phyloP scores from a whole-genome alignment of 2,113 vertebrate genomes.

The Hymenochirus boettgeri region DNA sequence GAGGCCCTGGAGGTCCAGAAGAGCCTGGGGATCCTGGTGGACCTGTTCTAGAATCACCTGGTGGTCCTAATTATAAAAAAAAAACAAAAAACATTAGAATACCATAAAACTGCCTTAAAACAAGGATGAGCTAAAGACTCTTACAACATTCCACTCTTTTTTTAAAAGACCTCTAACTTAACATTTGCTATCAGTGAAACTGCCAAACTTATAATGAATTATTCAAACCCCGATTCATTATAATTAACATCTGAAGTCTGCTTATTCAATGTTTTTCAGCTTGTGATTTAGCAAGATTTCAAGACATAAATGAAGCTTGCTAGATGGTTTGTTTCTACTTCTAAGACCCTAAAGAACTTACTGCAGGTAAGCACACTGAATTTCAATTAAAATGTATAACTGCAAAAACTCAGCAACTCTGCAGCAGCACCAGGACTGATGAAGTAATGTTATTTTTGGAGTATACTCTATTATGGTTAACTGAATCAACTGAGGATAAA shows the following conservation, averaged over 20 bases:
- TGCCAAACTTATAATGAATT: slow-evolving; percentile 51
- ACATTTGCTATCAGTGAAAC: slow-evolving; percentile 70
- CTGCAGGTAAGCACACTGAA: slow-evolving; percentile 46
- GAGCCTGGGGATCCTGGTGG: slow-evolving; percentile 80
- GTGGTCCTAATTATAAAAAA: slow-evolving; percentile 68
- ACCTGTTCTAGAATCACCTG: slow-evolving; percentile 85
- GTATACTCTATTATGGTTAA: slow-evolving; percentile 46
- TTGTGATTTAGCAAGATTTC: slow-evolving; percentile 56
- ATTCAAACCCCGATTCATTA: slow-evolving; percentile 59
- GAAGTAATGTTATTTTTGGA: slow-evolving; percentile 60
- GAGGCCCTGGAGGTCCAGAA: slow-evolving; percentile 78
- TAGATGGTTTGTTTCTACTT: slow-evolving; percentile 50
- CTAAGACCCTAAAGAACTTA: slow-evolving; percentile 52
- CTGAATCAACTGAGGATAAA: slow-evolving; percentile 43
- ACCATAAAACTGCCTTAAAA: slow-evolving; percentile 32
- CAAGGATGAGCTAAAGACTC: slow-evolving; percentile 28
- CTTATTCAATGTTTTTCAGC: slow-evolving; percentile 65
- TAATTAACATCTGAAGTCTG: slow-evolving; percentile 55
- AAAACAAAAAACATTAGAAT: slow-evolving; percentile 22
- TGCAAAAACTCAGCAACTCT: slow-evolving; percentile 49
- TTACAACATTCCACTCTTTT: no score
- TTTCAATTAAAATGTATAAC: slow-evolving; percentile 50
- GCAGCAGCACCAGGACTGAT: slow-evolving; percentile 44
- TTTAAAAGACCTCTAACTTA: no score
- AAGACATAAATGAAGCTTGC: slow-evolving; percentile 53